Evolutionary conservation across 2,888 invertebrate species (phyloP), one percentile per base, ranked within the genome.

Genomic region (Tetragnatha montana): DNA sequence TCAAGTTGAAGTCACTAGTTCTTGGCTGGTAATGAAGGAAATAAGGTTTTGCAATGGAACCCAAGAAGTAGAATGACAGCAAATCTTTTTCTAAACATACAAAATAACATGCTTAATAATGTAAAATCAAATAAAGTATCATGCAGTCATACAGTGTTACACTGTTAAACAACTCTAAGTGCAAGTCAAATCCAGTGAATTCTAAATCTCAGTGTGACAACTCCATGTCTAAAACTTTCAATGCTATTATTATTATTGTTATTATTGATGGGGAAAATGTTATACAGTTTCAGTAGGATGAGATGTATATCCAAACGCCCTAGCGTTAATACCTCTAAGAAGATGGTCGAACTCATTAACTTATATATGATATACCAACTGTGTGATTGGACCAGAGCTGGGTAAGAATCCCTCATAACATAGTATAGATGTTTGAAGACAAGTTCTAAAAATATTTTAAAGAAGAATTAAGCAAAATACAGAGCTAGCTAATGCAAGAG

Each of bases 301-400:
- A 84, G 75, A n/a, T 69, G 60, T 78, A 75, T 79, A 90, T 87
- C 83, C 90, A 79, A 83, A 82, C 75, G 22, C 84, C 71, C 84
- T 87, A 81, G 75, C 80, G 87, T 90, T 90, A 90, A 90, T 90
- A 90, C 90, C 90, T 90, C 90, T 87, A 90, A 76, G 90, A 68
- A 68, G 87, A 75, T 90, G 90, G 80, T 80, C 68, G 90, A 81
- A 84, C 75, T 76, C 87, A 83, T 81, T 85, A 87, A 84, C 80
- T 79, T 87, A 90, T 90, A 87, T 90, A 90, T 79, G 83, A 87
- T 87, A 90, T 90, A 90, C 90, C 90, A 90, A 90, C 90, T 90
- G 90, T 90, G 49, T 87, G 90, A 90, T 90, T 90, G 90, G 83
- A 90, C 87, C 80, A 90, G 87, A 76, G 87, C 87, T 70, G 90